Evolutionary conservation across 1,140 invertebrate genomes (phyloP).

Genomic region (Cardiocondyla obscurior): DNA sequence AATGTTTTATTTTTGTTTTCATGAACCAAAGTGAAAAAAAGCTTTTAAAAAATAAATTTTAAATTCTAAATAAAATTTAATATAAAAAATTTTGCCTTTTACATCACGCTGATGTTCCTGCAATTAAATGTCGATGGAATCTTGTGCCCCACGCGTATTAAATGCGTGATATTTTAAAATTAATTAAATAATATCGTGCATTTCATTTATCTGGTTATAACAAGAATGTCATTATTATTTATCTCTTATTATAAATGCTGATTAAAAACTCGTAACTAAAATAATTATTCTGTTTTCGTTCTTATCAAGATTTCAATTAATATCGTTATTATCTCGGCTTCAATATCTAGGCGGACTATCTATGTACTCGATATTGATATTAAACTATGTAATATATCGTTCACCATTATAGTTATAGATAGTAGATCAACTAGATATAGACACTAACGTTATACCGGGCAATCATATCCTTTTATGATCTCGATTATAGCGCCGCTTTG

Average conservation of each 20-base stretch:
- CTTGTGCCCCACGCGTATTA: background rate
- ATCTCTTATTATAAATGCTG: background rate
- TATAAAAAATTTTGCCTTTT: background rate
- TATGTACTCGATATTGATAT: background rate
- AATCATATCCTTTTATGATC: constrained; percentile 7
- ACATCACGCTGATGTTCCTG: background rate
- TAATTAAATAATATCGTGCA: constrained; percentile 13
- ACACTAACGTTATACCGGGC: background rate
- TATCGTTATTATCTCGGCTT: background rate
- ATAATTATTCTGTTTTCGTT: background rate
- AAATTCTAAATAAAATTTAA: constrained; percentile 20
- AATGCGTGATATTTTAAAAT: constrained; percentile 27
- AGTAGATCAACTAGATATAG: background rate
- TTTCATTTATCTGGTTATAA: constrained; percentile 10
- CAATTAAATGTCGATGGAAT: constrained; percentile 15
- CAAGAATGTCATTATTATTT: constrained; percentile 11
- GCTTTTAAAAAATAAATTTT: constrained; percentile 4
- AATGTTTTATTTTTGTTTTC: constrained; percentile 13
- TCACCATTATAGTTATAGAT: background rate
- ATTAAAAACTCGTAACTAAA: background rate
- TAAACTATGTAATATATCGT: constrained; percentile 4
- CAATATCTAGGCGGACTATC: background rate
- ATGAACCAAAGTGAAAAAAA: background rate
- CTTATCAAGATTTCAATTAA: constrained; percentile 24
- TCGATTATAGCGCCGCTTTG: background rate